Evolutionary conservation across 2,113 vertebrate genomes (phyloP).

Genomic region (Orthonyx spaldingii): DNA sequence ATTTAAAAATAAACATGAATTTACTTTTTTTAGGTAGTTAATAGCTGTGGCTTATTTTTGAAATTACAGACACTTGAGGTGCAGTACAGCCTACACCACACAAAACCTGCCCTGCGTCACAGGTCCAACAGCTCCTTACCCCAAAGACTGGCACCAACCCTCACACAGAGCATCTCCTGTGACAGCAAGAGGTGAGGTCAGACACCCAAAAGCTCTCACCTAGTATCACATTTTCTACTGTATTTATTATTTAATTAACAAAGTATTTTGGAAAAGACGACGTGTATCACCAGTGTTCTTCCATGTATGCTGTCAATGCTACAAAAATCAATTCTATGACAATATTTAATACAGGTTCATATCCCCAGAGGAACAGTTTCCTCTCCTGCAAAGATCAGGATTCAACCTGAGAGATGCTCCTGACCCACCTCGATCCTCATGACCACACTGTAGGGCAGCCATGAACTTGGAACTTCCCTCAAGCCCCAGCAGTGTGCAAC

Average conservation of each 20-base stretch:
- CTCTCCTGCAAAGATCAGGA: neutral
- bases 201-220: neutral
- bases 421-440: accelerated
- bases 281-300: accelerated
- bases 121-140: neutral
- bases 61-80: neutral
- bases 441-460: accelerated
- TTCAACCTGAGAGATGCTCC: neutral
- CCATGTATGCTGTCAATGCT: neutral
- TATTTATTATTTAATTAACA: neutral
- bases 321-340: neutral
- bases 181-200: neutral
- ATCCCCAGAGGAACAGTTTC: neutral
- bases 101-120: neutral
- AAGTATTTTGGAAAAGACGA: neutral
- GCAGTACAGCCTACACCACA: accelerated
- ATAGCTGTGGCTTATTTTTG: neutral
- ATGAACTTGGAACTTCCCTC: neutral
- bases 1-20: neutral
- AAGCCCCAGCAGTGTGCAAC: neutral
- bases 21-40: neutral
- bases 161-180: neutral
- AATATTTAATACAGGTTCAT: neutral
- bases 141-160: neutral
- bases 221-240: neutral